Percentiles rank a stretch among this genome's conserved stretches.
Evolutionary conservation across 2,888 invertebrate genomes (phyloP).

Genomic region (Limenitis camilla): DNA sequence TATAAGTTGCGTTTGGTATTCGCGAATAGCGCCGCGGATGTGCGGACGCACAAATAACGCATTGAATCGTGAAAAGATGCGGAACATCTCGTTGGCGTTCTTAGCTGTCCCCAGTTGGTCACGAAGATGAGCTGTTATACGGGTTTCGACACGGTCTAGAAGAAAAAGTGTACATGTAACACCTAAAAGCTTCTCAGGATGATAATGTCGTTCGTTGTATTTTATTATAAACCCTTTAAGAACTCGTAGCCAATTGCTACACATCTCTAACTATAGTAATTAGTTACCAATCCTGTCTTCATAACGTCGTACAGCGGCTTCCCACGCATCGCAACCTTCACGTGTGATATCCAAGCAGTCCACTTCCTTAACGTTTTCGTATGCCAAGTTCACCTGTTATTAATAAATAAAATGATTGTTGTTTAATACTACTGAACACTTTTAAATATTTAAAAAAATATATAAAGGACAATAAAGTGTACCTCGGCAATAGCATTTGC

Average conservation of each 20-base stretch:
- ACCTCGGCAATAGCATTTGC: conserved; percentile 97
- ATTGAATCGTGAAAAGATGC: conserved; percentile 98
- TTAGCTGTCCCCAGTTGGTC: conserved; percentile 99
- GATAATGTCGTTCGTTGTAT: neutral
- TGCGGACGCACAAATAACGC: conserved; percentile 98
- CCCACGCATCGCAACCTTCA: conserved; percentile 98
- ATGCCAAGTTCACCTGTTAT: conserved; percentile 72
- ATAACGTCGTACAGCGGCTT: conserved; percentile 96
- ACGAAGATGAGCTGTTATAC: conserved; percentile 96
- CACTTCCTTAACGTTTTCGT: conserved; percentile 98
- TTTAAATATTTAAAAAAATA: neutral
- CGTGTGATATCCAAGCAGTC: conserved; percentile 97
- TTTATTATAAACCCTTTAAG: neutral
- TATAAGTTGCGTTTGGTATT: conserved; percentile 99
- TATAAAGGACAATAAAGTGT: conserved; percentile 11
- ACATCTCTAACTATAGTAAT: too few relatives aligned
- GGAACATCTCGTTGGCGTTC: conserved; percentile 99
- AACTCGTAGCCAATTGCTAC: neutral
- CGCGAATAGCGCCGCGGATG: conserved; percentile 98
- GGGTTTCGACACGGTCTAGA: conserved; percentile 93
- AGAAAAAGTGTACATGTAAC: too few relatives aligned
- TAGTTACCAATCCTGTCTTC: conserved; percentile 91
- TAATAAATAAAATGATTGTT: neutral
- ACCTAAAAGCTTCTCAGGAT: neutral
- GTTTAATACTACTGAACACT: neutral